Conservation (phyloP, 2,888 invertebrate genomes). For the Atherix ibis region DNA sequence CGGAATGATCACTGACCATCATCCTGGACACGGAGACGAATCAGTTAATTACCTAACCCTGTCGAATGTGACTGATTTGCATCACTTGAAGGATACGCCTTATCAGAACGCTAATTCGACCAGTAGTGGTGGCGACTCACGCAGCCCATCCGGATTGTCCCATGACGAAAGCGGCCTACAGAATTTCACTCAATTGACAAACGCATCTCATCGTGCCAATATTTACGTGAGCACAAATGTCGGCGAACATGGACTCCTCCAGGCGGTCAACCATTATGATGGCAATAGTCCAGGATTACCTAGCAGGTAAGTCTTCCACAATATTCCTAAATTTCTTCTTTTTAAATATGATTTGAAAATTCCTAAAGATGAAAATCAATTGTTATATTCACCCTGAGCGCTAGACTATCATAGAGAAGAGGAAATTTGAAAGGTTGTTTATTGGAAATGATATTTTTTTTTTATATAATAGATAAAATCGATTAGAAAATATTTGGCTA, state of each 20-base stretch:
- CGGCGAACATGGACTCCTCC: conserved; percentile 12
- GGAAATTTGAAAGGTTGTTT: too few species aligned
- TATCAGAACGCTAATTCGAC: conserved; percentile 20
- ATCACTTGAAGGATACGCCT: conserved; percentile 23
- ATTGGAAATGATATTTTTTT: too few species aligned
- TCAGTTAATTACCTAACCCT: conserved; percentile 25
- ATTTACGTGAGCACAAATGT: conserved; percentile 5
- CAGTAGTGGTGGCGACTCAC: conserved; percentile 28
- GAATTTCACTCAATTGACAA: conserved; percentile 30
- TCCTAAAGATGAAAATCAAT: too few species aligned
- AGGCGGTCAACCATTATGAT: conserved; percentile 22
- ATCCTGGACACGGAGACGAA: conserved; percentile 14
- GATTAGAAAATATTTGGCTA: too few species aligned
- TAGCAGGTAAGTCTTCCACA: conserved; percentile 21
- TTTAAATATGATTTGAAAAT: too few species aligned
- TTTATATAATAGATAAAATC: too few species aligned
- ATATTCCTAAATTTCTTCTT: neutral
- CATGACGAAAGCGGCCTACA: conserved; percentile 21
- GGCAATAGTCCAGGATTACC: conserved; percentile 25
- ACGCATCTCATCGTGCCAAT: conserved; percentile 13
- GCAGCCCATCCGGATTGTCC: conserved; percentile 20
- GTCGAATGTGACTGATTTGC: conserved; percentile 24
- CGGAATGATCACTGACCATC: conserved; percentile 22
- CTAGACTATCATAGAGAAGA: too few species aligned
- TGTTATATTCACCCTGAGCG: too few species aligned